phyloP scores from a whole-genome alignment of 2,888 invertebrate species.

The Machimus atricapillus region DNA sequence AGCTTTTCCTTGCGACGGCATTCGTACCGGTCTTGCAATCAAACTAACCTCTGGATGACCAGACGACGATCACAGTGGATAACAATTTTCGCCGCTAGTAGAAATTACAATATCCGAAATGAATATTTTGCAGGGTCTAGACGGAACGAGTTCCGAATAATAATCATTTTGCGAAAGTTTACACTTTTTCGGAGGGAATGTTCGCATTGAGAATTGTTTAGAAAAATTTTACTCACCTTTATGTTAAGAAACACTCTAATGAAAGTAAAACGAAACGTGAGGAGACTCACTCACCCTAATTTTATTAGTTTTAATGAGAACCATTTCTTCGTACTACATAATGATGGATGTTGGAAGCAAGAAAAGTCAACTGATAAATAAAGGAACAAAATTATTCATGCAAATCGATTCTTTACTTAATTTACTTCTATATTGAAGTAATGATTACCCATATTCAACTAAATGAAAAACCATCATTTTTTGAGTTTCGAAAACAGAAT shows the following conservation, averaged over 20 bases:
- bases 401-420: no score
- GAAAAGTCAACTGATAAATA: no score
- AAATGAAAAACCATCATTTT: no score
- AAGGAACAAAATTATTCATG: no score
- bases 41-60: conserved; percentile 34
- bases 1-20: not conserved
- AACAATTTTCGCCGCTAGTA: not conserved
- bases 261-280: not conserved
- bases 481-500: no score
- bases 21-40: conserved; percentile 29
- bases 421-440: no score
- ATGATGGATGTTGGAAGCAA: no score
- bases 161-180: not conserved
- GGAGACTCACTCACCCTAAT: not conserved
- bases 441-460: no score
- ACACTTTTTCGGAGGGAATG: not conserved
- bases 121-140: not conserved
- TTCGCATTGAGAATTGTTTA: not conserved
- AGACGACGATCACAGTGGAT: conserved; percentile 6
- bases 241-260: not conserved
- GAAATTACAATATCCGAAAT: not conserved
- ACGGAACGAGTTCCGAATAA: not conserved
- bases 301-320: no score
- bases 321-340: no score
- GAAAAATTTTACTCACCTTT: not conserved